Base-by-base conservation (phyloP, 2,797 vertebrate genomes). In the Amniataba percoides region DNA sequence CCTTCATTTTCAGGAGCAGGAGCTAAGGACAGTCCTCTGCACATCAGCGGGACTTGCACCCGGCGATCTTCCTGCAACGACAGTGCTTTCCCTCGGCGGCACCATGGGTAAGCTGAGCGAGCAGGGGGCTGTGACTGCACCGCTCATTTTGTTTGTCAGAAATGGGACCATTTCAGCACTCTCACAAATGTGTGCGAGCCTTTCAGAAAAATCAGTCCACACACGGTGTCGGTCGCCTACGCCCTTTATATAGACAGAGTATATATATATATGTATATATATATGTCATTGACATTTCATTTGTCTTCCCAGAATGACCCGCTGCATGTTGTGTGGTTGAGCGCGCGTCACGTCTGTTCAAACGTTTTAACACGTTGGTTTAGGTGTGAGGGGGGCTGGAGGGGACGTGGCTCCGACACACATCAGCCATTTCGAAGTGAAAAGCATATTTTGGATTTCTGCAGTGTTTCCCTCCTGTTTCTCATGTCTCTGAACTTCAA, bases 71-170 rank as follows among this genome's bases (percentile, higher is more conserved):
- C 68, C 23, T 51, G 31, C 80, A 67, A 76, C 59, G 63, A 71
- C 72, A 15, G 57, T 31, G 78, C 23, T 81, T 74, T 48, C 73
- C 79, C 71, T 74, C 67, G 36, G 71, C 59, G 73, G 58, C 80
- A 89, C 82, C 80, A 94, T 94, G 93, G 94, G 94, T 95, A 93
- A 94, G 93, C 72, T 59, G 78, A 53, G 65, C 6, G 64, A 80
- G 67, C 62, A 67, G 9, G 27, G 58, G 60, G 18, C 77, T 74
- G 70, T 40, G 71, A 42, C 84, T 60, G 77, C 85, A 71, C 49
- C 60, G 66, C 60, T 77, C 74, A 64, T 78, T 77, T 64, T 79
- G n/a, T 57, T 60, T 65, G 25, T 36, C 45, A 36, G 5, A 59
- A 67, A 77, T 71, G 68, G 48, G 74, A 77, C 66, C 55, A 31